Conservation (phyloP, 2,113 vertebrate species). For the Oenanthe oenanthe region DNA sequence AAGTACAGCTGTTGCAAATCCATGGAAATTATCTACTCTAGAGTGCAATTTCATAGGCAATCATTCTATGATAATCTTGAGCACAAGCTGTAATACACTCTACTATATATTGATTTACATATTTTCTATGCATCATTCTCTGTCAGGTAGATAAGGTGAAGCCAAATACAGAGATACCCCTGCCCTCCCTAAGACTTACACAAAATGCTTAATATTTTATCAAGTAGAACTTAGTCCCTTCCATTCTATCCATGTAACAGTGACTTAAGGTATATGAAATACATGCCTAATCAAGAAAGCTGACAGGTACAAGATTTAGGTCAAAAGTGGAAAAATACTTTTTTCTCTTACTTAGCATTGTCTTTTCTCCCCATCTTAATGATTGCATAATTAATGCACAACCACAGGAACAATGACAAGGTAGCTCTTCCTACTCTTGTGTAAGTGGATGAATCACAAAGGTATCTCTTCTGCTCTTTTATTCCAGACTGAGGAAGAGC, state of each 20-base stretch:
- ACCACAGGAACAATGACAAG: neutral
- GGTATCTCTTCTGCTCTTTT: neutral
- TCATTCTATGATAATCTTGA: neutral
- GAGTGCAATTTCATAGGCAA: neutral
- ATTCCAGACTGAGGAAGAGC: neutral
- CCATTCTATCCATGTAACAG: neutral
- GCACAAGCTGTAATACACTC: neutral
- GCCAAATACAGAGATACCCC: neutral
- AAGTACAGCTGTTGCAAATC: neutral
- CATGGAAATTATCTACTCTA: neutral
- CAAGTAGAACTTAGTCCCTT: neutral
- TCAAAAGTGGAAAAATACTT: neutral
- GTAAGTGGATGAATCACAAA: neutral
- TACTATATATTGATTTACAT: neutral
- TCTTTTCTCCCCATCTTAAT: neutral
- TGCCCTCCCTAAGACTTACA: neutral
- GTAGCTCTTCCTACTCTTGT: neutral
- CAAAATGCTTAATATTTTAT: neutral
- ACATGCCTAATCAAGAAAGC: neutral
- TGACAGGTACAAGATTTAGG: neutral
- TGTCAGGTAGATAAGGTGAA: neutral
- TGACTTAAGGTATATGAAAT: neutral
- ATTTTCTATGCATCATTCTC: rapidly evolving
- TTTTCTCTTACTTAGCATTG: neutral
- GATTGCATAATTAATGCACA: neutral